Evolutionary conservation across 1,140 invertebrate genomes (phyloP).

Genomic region (Lasioglossum albipes): DNA sequence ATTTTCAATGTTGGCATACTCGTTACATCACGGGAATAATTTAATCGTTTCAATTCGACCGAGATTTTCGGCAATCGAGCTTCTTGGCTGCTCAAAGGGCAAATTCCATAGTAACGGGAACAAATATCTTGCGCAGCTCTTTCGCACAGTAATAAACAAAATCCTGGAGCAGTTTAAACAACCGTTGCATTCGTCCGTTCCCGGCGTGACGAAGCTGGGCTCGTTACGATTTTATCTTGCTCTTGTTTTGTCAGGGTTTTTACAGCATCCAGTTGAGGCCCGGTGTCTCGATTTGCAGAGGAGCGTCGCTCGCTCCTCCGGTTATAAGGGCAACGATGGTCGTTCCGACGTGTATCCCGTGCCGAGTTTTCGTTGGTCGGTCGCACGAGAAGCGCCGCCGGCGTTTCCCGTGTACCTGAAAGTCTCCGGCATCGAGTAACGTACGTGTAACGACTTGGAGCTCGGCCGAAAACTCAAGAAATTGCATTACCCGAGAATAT

Average conservation of each 20-base stretch:
- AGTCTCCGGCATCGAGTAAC: constrained; percentile 19
- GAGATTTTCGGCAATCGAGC: too few relatives aligned
- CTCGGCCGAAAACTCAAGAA: constrained; percentile 38
- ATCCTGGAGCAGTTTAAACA: too few relatives aligned
- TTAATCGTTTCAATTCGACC: too few relatives aligned
- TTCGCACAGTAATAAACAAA: too few relatives aligned
- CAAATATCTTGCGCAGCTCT: too few relatives aligned
- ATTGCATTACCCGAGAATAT: constrained; percentile 32
- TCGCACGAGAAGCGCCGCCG: background rate
- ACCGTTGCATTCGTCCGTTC: too few relatives aligned
- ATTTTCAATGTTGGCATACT: too few relatives aligned
- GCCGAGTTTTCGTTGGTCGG: constrained; percentile 4
- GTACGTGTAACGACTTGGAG: constrained; percentile 44
- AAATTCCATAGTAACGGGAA: too few relatives aligned
- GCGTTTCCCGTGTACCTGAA: background rate
- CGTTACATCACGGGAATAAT: too few relatives aligned
- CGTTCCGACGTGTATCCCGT: background rate
- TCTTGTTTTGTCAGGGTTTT: constrained; percentile 9
- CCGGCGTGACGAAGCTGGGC: too few relatives aligned
- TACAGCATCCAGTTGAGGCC: background rate
- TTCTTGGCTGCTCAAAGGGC: too few relatives aligned
- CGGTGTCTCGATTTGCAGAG: constrained; percentile 11
- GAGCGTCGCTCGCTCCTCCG: background rate
- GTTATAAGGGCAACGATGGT: constrained; percentile 14
- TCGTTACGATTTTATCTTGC: constrained; percentile 17